These are phyloP conservation scores for Pristionchus japonicus DNA, from an alignment of 2,888 invertebrate species.

Conservation along the genomic window DNA sequence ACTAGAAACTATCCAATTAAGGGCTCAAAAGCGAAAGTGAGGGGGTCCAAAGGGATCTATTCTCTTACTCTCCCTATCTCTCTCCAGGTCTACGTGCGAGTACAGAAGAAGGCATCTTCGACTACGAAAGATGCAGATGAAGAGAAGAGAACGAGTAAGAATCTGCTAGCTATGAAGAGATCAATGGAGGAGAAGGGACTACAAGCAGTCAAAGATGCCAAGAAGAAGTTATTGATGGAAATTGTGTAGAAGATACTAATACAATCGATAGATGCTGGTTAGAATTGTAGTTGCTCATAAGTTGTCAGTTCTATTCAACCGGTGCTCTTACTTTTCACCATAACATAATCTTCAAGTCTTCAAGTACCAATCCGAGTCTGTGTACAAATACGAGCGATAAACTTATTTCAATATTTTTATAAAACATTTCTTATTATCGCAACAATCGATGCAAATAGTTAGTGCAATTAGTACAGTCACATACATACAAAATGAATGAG, in stretches of 20 bases:
- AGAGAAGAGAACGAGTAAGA: not conserved
- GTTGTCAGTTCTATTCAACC: not conserved
- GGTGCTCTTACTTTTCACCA: not conserved
- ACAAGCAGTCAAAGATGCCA: conserved; percentile 17
- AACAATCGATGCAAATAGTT: conserved; percentile 24
- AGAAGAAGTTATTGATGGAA: conserved; percentile 2
- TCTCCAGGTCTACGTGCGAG: conserved; percentile 26
- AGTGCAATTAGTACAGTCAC: not conserved
- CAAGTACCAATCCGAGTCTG: not conserved
- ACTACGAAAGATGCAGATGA: conserved; percentile 1
- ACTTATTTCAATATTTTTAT: not conserved
- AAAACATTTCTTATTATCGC: conserved; percentile 29
- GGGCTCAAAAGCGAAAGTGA: not conserved
- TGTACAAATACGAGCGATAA: not conserved
- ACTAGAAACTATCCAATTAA: not conserved
- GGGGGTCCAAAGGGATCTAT: not conserved
- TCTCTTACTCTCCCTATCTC: not conserved
- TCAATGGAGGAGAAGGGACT: conserved; percentile 38
- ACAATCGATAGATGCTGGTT: not conserved
- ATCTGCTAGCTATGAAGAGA: conserved; percentile 12
- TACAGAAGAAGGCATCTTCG: not conserved
- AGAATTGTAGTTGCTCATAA: not conserved
- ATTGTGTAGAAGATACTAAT: not conserved
- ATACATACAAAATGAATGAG: conserved; percentile 34
- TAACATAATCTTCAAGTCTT: not conserved